Evolutionary conservation across 2,797 vertebrate genomes (phyloP).

Genomic region (Amphiprion clarkii): DNA sequence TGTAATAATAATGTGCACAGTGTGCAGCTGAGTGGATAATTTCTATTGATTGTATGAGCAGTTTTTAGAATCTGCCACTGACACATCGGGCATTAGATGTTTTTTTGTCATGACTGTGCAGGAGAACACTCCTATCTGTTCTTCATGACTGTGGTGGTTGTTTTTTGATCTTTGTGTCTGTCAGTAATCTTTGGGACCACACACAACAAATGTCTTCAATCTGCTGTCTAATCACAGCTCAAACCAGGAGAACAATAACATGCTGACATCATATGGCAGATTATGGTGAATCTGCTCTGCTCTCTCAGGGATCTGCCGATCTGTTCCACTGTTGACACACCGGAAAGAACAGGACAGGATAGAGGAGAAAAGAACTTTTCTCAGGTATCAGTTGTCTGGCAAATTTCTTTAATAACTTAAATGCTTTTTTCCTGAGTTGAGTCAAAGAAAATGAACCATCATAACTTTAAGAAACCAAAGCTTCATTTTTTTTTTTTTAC

Average conservation of each 20-base stretch:
- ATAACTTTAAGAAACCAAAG: conserved; percentile 32
- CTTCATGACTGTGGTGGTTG: conserved; percentile 16
- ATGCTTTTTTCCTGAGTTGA: background rate
- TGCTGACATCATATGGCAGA: conserved; percentile 66
- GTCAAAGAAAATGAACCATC: conserved; percentile 17
- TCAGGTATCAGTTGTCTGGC: conserved; percentile 13
- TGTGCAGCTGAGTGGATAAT: conserved; percentile 16
- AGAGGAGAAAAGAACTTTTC: conserved; percentile 18
- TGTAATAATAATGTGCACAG: background rate
- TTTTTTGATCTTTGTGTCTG: conserved; percentile 38
- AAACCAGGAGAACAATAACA: conserved; percentile 67
- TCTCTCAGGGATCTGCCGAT: conserved; percentile 46
- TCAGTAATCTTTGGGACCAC: conserved; percentile 58
- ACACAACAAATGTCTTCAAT: conserved; percentile 77
- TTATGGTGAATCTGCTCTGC: conserved; percentile 69
- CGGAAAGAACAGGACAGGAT: background rate
- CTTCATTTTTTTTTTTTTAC: conserved; percentile 57
- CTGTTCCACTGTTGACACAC: conserved; percentile 50
- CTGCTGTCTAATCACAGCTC: conserved; percentile 76
- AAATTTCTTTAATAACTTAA: conserved; percentile 15
- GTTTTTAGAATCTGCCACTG: background rate
- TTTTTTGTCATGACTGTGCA: conserved; percentile 1
- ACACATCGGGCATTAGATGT: background rate
- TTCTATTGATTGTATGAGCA: background rate
- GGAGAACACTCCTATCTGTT: background rate